Evolutionary conservation across 2,797 vertebrate species (phyloP).

Genomic region (Cyclura pinguis): DNA sequence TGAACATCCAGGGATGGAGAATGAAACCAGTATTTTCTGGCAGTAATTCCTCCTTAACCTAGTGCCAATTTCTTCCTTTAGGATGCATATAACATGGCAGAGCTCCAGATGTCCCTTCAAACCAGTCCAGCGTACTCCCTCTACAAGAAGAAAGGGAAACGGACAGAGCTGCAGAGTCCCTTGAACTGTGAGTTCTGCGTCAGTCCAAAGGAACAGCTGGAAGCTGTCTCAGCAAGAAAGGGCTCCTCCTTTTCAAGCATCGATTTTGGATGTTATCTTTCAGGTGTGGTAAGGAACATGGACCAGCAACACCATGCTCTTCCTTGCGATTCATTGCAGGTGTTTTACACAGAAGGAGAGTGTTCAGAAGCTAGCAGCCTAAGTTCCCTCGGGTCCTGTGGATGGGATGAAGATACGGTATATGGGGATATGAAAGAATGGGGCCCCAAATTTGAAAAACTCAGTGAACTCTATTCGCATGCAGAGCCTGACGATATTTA

Average conservation of each 20-base stretch:
- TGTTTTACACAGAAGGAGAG: conserved; percentile 87
- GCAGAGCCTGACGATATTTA: conserved; percentile 82
- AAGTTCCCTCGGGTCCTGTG: conserved; percentile 85
- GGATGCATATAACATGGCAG: conserved; percentile 91
- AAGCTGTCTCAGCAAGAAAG: conserved; percentile 23
- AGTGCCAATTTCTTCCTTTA: conserved; percentile 63
- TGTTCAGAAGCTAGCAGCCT: conserved; percentile 85
- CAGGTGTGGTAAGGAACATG: conserved; percentile 82
- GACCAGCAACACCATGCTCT: conserved; percentile 80
- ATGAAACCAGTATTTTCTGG: background rate
- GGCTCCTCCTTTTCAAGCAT: conserved; percentile 80
- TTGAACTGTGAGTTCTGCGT: conserved; percentile 72
- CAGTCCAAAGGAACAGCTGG: background rate
- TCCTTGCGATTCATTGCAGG: conserved; percentile 85
- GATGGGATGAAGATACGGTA: conserved; percentile 74
- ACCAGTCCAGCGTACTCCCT: conserved; percentile 85
- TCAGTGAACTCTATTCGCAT: conserved; percentile 86
- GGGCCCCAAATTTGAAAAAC: conserved; percentile 89
- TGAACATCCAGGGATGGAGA: background rate
- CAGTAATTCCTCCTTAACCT: background rate
- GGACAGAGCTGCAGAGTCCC: conserved; percentile 63
- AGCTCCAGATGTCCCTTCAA: conserved; percentile 90
- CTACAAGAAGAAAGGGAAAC: conserved; percentile 76
- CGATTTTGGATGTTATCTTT: conserved; percentile 83
- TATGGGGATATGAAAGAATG: conserved; percentile 84